Conservation (phyloP, 1,140 invertebrate genomes). For the Phthorimaea operculella region DNA sequence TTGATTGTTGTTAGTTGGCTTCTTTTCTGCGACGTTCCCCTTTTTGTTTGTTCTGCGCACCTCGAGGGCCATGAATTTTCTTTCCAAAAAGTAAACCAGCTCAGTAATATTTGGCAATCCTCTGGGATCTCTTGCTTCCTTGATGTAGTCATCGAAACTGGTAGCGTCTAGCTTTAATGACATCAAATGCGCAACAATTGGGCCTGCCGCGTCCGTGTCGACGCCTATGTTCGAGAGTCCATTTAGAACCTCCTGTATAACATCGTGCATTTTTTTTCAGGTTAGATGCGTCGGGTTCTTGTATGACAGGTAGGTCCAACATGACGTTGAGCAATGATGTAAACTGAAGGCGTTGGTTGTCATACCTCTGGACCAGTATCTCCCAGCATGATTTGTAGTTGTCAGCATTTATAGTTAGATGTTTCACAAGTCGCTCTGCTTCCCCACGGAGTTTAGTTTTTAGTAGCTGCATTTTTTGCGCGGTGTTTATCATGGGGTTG, state of each 20-base stretch:
- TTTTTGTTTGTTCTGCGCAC: neutral
- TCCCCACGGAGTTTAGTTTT: too few relatives aligned
- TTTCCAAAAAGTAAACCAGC: neutral
- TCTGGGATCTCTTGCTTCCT: neutral
- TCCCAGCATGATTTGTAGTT: neutral
- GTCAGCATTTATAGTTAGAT: neutral
- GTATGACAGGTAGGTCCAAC: neutral
- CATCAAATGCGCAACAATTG: neutral
- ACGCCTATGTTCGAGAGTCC: neutral
- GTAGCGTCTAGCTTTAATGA: neutral
- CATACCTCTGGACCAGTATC: neutral
- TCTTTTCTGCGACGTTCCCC: neutral
- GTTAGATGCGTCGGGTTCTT: neutral
- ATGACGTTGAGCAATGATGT: neutral
- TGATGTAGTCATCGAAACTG: neutral
- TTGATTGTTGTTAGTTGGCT: neutral
- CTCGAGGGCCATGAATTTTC: neutral
- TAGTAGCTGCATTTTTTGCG: too few relatives aligned
- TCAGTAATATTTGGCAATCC: neutral
- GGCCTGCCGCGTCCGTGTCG: neutral
- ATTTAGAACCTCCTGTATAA: neutral
- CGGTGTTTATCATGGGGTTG: too few relatives aligned
- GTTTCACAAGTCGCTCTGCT: too few relatives aligned
- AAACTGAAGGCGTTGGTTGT: neutral
- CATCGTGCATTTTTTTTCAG: neutral